A percentile compares a stretch with the other conserved stretches of the same genome.
Conservation (phyloP, 2,888 invertebrate genomes). For the Volucella inanis region DNA sequence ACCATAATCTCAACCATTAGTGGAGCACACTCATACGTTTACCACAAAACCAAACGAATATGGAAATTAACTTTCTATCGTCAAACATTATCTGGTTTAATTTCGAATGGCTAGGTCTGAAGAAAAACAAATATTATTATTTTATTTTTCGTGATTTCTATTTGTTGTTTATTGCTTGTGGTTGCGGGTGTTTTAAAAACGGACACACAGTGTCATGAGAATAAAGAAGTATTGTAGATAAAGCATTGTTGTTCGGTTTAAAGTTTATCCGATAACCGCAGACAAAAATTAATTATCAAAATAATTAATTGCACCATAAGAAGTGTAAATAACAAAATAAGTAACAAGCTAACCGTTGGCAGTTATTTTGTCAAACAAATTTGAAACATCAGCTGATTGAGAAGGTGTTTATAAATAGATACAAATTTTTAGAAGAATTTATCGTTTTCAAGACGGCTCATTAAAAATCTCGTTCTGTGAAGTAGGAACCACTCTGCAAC, state of each 20-base stretch:
- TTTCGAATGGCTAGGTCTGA: constrained; percentile 4
- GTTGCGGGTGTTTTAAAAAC: constrained; percentile 18
- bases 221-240: neutral
- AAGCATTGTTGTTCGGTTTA: neutral
- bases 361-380: too few species aligned
- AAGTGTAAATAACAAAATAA: too few species aligned
- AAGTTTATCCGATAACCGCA: neutral
- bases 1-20: neutral
- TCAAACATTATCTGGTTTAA: constrained; percentile 18
- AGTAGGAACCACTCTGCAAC: too few species aligned
- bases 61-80: neutral
- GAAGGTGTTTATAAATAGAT: too few species aligned
- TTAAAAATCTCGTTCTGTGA: too few species aligned
- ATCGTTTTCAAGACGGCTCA: too few species aligned
- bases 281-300: neutral
- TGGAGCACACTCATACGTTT: neutral
- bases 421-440: too few species aligned
- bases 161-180: constrained; percentile 2
- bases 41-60: neutral
- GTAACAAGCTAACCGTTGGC: too few species aligned
- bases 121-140: neutral
- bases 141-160: neutral
- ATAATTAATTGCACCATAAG: too few species aligned
- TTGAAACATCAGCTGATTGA: too few species aligned
- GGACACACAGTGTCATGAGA: too few species aligned